These are phyloP conservation scores for Chelonus insularis DNA, from an alignment of 1,140 invertebrate species.

Conservation along the genomic window DNA sequence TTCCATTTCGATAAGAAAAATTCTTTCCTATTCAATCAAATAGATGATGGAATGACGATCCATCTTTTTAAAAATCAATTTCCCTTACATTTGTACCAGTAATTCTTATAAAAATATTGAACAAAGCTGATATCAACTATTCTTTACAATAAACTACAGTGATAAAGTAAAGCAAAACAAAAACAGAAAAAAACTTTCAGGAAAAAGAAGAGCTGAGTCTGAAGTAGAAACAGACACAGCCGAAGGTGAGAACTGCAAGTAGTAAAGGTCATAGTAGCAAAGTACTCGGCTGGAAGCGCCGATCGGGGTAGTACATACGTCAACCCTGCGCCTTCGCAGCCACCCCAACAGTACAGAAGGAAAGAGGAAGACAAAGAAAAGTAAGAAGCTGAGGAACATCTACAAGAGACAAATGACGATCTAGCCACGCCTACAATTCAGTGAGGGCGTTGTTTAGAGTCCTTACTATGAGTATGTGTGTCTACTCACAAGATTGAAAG, in stretches of 20 bases:
- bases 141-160: too few species aligned
- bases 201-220: neutral
- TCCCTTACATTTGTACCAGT: too few species aligned
- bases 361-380: neutral
- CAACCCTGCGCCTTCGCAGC: slow-evolving; percentile 10
- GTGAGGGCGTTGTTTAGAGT: slow-evolving; percentile 46
- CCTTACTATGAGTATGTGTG: slow-evolving; percentile 39
- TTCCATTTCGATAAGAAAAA: too few species aligned
- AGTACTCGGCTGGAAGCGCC: slow-evolving; percentile 18
- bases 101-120: too few species aligned
- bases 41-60: too few species aligned
- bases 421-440: slow-evolving; percentile 48
- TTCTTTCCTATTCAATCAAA: too few species aligned
- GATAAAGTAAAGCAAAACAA: too few species aligned
- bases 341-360: neutral
- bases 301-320: slow-evolving; percentile 34
- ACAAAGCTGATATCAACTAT: too few species aligned
- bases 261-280: slow-evolving; percentile 19
- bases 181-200: neutral
- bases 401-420: slow-evolving; percentile 52
- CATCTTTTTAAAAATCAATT: too few species aligned
- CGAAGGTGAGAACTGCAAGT: slow-evolving; percentile 15
- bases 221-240: neutral
- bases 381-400: slow-evolving; percentile 34
- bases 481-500: slow-evolving; percentile 21